Conservation (phyloP, 2,113 vertebrate species). For the Xenopus tropicalis region UCB_Xtro_10.0 CM004444.2:104536501-104537000, state of each 20-base stretch:
- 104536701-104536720: constrained; percentile 1
- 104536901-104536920: no score
- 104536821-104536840: background rate
- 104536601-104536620: constrained; percentile 16
- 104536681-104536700: background rate
- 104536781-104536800: background rate
- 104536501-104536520: constrained; percentile 4
- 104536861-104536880: no score
- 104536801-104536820: background rate
- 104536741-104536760: background rate
- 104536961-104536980: no score
- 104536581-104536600: constrained; percentile 2
- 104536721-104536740: background rate
- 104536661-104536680: constrained; percentile 23
- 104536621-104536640: constrained; percentile 18
- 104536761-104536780: background rate
- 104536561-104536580: constrained; percentile 10
- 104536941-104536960: no score
- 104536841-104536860: background rate
- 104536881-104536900: no score
- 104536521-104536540: constrained; percentile 7
- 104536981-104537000: no score
- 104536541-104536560: background rate
- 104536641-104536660: constrained; percentile 6
- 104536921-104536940: no score